These are phyloP conservation scores for Orthosia cruda DNA, from an alignment of 2,888 invertebrate species.

Conservation along the genomic window DNA sequence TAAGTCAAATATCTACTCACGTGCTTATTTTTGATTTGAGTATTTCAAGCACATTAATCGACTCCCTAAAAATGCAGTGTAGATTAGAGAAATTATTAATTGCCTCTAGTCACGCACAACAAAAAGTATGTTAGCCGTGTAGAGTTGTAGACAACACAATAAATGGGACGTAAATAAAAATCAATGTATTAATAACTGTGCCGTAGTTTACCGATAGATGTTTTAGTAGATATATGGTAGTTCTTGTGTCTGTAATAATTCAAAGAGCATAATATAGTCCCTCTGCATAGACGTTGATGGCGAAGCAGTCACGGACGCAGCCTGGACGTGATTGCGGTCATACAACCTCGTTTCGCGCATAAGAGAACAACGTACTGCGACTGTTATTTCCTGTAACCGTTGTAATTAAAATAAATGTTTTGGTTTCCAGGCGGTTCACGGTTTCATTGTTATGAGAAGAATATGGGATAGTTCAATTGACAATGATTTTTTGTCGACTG, in stretches of 20 bases:
- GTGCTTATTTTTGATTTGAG: constrained; percentile 22
- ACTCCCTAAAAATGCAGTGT: constrained; percentile 49
- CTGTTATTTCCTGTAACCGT: constrained; percentile 71
- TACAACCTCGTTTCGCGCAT: constrained; percentile 73
- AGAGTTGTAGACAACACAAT: constrained; percentile 19
- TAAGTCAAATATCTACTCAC: constrained; percentile 2
- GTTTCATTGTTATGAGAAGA: constrained; percentile 55
- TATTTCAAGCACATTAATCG: constrained; percentile 26
- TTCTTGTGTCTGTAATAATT: constrained; percentile 21
- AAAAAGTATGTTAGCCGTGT: constrained; percentile 44
- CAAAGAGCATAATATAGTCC: constrained; percentile 31
- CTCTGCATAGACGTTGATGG: constrained; percentile 52
- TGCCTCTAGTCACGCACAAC: constrained; percentile 41
- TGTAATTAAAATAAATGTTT: constrained; percentile 65
- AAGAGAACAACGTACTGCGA: constrained; percentile 65
- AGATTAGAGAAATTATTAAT: constrained; percentile 51
- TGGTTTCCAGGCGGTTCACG: constrained; percentile 45
- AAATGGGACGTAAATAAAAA: constrained; percentile 39
- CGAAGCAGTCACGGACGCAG: constrained; percentile 73
- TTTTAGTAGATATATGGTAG: constrained; percentile 18
- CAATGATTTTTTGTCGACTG: constrained; percentile 8
- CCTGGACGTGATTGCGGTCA: constrained; percentile 79
- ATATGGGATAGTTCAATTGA: constrained; percentile 51
- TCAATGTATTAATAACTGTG: constrained; percentile 21
- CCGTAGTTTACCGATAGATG: constrained; percentile 14